Evolutionary conservation across 2,797 vertebrate species (phyloP).

Genomic region (Characodon lateralis): DNA sequence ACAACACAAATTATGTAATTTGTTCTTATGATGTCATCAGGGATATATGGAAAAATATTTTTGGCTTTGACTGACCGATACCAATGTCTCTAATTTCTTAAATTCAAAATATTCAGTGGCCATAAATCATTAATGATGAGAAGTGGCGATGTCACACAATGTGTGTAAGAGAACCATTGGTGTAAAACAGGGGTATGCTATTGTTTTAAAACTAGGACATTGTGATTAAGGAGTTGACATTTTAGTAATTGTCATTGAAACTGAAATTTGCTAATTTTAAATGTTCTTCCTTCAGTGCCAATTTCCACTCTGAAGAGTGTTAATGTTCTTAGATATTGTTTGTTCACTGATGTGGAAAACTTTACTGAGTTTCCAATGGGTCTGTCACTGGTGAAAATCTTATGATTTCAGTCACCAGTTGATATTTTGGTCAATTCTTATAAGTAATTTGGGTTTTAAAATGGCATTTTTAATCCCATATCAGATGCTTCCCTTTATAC

Average conservation of each 20-base stretch:
- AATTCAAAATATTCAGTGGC: background rate
- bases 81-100: background rate
- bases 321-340: background rate
- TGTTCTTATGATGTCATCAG: background rate
- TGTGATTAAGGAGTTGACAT: background rate
- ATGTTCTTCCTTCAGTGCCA: background rate
- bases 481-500: background rate
- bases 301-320: background rate
- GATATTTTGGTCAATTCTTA: background rate
- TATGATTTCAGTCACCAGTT: background rate
- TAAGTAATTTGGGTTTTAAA: background rate
- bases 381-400: background rate
- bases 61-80: background rate
- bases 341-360: background rate
- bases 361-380: background rate
- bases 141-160: background rate
- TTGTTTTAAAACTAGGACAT: background rate
- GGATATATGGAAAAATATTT: background rate
- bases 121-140: background rate
- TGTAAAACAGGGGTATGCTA: background rate
- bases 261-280: background rate
- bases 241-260: background rate
- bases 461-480: background rate
- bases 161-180: background rate
- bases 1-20: background rate